These are phyloP conservation scores for Nicator chloris DNA, from an alignment of 2,113 vertebrate genomes.

Conservation along the genomic window DNA sequence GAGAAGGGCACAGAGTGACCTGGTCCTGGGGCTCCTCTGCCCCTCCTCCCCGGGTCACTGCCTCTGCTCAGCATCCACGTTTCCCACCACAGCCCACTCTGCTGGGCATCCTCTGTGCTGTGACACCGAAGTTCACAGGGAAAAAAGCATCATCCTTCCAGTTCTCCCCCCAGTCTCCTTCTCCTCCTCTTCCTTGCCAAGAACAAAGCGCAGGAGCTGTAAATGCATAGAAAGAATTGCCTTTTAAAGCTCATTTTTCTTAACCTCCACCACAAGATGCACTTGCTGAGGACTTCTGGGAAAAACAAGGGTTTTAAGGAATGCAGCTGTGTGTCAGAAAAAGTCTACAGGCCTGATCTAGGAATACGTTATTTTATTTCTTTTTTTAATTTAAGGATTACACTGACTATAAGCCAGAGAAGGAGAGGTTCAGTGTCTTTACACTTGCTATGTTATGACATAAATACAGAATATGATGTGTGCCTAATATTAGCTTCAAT, in stretches of 20 bases:
- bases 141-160: neutral
- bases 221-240: neutral
- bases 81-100: neutral
- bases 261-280: neutral
- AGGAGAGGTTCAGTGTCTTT: neutral
- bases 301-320: neutral
- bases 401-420: neutral
- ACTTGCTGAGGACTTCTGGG: neutral
- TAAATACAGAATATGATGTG: neutral
- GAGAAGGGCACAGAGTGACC: conserved; percentile 27
- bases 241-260: neutral
- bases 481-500: neutral
- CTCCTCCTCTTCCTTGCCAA: neutral
- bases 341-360: neutral
- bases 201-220: neutral
- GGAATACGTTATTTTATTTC: neutral
- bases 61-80: neutral
- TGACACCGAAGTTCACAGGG: neutral
- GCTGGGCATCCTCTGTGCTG: neutral
- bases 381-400: neutral
- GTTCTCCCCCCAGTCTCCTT: no score
- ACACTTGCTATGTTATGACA: neutral
- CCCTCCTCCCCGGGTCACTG: conserved; percentile 11
- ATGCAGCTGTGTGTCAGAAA: neutral
- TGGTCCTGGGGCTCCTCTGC: conserved; percentile 30